A percentile compares a stretch with the other conserved stretches of the same genome.
Evolutionary conservation across 2,113 vertebrate species (phyloP).

Genomic region (Anguilla rostrata): DNA sequence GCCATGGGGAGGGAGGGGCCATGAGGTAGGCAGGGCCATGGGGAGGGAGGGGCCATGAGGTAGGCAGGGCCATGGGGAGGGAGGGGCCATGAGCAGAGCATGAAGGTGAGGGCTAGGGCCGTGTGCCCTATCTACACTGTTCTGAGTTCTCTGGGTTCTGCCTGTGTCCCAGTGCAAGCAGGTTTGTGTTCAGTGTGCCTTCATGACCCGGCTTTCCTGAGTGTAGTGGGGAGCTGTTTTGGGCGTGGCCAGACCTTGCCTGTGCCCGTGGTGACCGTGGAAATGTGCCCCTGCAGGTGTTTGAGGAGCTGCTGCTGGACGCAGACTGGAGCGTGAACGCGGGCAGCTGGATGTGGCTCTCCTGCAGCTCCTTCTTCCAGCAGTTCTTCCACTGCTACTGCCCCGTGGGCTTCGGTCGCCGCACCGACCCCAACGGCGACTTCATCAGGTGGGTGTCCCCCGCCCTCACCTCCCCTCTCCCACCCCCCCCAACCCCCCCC

Average conservation of each 20-base stretch:
- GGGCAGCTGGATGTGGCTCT: conserved; percentile 58
- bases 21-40: background rate
- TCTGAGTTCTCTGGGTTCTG: too few relatives aligned
- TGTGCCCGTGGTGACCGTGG: background rate
- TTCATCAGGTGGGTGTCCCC: conserved; percentile 48
- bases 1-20: too few relatives aligned
- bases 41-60: background rate
- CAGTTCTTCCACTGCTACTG: conserved; percentile 63
- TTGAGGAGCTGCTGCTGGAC: conserved; percentile 57
- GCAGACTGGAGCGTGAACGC: conserved; percentile 60
- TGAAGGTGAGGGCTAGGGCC: background rate
- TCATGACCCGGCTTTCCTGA: too few relatives aligned
- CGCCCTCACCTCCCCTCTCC: background rate
- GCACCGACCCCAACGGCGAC: conserved; percentile 57
- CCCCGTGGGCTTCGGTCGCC: conserved; percentile 52
- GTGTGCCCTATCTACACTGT: too few relatives aligned
- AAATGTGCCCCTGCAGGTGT: conserved; percentile 43
- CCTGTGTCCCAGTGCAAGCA: too few relatives aligned
- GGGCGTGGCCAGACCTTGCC: too few relatives aligned
- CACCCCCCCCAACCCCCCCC: background rate
- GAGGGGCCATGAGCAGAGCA: background rate
- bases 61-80: background rate
- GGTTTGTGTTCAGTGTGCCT: too few relatives aligned
- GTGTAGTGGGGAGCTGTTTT: too few relatives aligned
- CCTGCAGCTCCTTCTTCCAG: conserved; percentile 61